Conservation (phyloP, 2,888 invertebrate species). For the Eledone cirrhosa region DNA sequence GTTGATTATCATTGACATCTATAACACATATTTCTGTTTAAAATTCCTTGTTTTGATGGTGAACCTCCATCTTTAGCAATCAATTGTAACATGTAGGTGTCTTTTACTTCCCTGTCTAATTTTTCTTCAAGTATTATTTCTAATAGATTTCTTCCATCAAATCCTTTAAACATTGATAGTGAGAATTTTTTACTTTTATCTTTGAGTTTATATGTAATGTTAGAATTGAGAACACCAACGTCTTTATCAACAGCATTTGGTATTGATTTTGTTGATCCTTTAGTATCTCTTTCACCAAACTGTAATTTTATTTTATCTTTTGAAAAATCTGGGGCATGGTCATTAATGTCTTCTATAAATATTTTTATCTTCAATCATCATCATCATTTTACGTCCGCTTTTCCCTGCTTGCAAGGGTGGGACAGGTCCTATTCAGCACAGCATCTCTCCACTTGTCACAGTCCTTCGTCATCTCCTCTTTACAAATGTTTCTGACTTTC, state of each 20-base stretch:
- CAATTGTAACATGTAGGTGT: neutral
- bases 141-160: neutral
- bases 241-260: no score
- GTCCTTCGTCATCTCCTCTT: no score
- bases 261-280: neutral
- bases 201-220: constrained; percentile 5
- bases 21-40: no score
- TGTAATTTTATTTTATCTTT: neutral
- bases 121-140: neutral
- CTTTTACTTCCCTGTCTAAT: neutral
- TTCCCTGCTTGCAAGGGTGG: no score
- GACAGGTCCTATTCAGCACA: no score
- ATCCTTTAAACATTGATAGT: constrained; percentile 6
- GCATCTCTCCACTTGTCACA: no score
- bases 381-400: no score
- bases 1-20: no score
- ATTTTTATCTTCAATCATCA: constrained; percentile 10
- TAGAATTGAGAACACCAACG: no score
- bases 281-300: neutral
- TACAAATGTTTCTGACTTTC: neutral
- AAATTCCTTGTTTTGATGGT: no score
- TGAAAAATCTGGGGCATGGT: constrained; percentile 1
- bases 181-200: neutral
- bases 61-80: neutral
- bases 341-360: constrained; percentile 14